A percentile compares a stretch with the other conserved stretches of the same genome.
phyloP scores from a whole-genome alignment of 2,888 invertebrate genomes.

The Lutraria lutraria region DNA sequence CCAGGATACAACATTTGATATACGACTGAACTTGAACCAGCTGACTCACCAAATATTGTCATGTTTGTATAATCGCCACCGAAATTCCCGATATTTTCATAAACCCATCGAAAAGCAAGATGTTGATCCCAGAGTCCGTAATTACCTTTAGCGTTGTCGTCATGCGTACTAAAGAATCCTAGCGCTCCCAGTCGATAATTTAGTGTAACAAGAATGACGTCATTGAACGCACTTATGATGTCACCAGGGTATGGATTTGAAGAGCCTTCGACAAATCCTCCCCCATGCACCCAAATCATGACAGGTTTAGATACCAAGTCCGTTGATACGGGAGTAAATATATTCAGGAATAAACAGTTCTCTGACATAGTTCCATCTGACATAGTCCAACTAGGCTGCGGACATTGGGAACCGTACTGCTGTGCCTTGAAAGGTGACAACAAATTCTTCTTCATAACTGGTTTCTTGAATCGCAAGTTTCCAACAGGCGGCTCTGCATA shows the following conservation, averaged over 20 bases:
- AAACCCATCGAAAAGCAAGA: conserved; percentile 50
- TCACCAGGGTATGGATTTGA: conserved; percentile 12
- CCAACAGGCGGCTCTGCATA: conserved; percentile 59
- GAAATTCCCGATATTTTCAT: conserved; percentile 47
- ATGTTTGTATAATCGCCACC: conserved; percentile 36
- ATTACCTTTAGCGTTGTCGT: no score
- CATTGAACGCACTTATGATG: no score
- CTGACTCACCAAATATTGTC: conserved; percentile 48
- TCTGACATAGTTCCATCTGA: conserved; percentile 43
- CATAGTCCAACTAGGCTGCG: conserved; percentile 8
- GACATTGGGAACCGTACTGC: conserved; percentile 49
- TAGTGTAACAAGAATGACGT: conserved; percentile 40
- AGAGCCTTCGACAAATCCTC: conserved; percentile 21
- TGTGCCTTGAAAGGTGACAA: conserved; percentile 49
- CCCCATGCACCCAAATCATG: conserved; percentile 49
- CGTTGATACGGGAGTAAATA: no score
- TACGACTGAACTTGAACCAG: conserved; percentile 37
- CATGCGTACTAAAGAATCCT: conserved; percentile 44
- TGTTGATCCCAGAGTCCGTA: conserved; percentile 52
- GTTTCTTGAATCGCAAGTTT: conserved; percentile 57
- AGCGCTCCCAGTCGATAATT: conserved; percentile 38
- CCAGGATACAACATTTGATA: conserved; percentile 38
- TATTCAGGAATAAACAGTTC: conserved; percentile 65
- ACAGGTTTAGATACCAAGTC: no score
- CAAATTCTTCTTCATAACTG: conserved; percentile 32